Percentiles rank a stretch among this genome's conserved stretches.
These are phyloP conservation scores for Agapornis roseicollis DNA, from an alignment of 2,113 vertebrate genomes.

Conservation along the genomic window DNA sequence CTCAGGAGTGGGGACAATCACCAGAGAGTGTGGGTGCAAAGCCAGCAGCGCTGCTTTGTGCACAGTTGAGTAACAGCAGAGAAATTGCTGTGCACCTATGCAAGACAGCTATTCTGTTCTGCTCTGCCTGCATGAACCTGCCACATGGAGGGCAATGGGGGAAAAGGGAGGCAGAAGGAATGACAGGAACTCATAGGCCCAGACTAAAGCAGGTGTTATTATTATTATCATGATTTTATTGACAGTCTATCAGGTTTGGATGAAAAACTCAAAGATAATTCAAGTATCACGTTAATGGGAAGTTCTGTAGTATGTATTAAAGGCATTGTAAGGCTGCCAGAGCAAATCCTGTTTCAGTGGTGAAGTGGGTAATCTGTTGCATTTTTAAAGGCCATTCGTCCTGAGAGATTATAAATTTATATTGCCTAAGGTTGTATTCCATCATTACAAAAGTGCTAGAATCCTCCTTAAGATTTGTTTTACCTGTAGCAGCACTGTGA, in stretches of 20 bases:
- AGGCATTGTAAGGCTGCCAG: constrained; percentile 33
- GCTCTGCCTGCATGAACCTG: background rate
- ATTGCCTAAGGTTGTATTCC: constrained; percentile 75
- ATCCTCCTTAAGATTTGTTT: constrained; percentile 75
- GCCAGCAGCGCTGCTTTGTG: background rate
- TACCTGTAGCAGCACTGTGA: constrained; percentile 71
- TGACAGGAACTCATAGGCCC: background rate
- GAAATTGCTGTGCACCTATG: background rate
- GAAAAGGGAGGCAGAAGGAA: background rate
- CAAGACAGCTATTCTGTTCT: background rate
- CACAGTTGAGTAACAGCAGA: background rate
- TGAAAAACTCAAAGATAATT: constrained; percentile 21
- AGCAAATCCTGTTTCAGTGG: constrained; percentile 55
- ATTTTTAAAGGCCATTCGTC: constrained; percentile 75
- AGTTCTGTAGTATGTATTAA: background rate
- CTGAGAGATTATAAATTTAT: constrained; percentile 75
- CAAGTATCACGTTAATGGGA: background rate
- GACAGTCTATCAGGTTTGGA: constrained; percentile 13
- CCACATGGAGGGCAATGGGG: background rate
- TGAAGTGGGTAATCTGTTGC: constrained; percentile 64
- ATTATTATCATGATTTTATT: constrained; percentile 9
- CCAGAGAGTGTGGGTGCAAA: background rate
- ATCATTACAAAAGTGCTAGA: constrained; percentile 75
- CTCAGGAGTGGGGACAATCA: background rate
- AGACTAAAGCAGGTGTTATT: background rate